These are phyloP conservation scores for Caenorhabditis wallacei DNA, from an alignment of 2,888 invertebrate species.

Conservation along the genomic window DNA sequence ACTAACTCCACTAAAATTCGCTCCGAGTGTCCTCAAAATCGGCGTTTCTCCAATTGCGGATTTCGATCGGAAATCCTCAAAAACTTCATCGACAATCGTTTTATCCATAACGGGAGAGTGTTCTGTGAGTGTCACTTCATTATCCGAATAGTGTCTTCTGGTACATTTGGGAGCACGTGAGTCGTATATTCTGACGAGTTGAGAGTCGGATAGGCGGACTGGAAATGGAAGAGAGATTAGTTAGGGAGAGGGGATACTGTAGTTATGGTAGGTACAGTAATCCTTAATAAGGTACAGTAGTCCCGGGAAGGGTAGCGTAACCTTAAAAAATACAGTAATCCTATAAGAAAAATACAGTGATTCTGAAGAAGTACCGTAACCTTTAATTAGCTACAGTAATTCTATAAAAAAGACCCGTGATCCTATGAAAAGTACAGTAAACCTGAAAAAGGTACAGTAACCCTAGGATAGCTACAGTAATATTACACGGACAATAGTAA, in stretches of 20 bases:
- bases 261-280: background rate
- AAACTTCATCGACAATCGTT: constrained; percentile 38
- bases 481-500: no score
- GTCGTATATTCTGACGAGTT: constrained; percentile 12
- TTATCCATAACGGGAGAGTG: background rate
- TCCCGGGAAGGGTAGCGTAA: no score
- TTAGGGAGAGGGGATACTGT: background rate
- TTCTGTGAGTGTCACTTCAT: background rate
- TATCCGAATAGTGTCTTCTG: background rate
- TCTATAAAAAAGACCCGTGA: no score
- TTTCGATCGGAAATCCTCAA: background rate
- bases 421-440: no score
- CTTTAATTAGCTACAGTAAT: no score
- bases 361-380: no score
- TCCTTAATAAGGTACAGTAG: no score
- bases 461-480: no score
- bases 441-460: no score
- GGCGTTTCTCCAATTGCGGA: constrained; percentile 20
- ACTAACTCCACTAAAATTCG: background rate
- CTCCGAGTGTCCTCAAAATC: constrained; percentile 19
- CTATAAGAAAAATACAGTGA: no score
- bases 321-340: no score
- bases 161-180: background rate
- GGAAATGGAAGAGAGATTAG: background rate
- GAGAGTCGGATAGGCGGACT: constrained; percentile 28